Base-by-base conservation (phyloP, 2,113 vertebrate species). In the Spizaetus ornatus region DNA sequence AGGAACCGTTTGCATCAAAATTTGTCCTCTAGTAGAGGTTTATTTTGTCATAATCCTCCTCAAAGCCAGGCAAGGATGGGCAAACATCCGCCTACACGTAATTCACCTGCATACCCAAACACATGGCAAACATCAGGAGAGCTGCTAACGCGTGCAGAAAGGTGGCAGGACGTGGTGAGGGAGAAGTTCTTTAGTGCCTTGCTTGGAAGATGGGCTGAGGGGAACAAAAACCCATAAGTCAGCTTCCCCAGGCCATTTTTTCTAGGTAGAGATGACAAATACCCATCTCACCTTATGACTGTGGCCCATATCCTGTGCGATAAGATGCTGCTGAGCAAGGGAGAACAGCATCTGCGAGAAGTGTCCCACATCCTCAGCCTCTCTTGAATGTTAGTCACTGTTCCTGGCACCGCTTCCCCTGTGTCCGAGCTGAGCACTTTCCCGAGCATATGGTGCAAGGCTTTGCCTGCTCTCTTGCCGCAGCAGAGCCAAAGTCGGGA, bases 191-290 rank as follows among this genome's bases (percentile, higher is more conserved):
- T 90, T 38, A 42, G 53, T 29, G 11, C 53, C 58, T 92, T 15
- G 8, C 62, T 86, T 65, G 63, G 66, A 86, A 81, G 76, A 48
- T 31, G 55, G 55, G 45, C 50, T 80, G 59, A 86, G 26, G 15
- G 32, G 23, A 90, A 31, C 16, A 85, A 88, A 94, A 90, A 50
- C 7, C 3, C 11, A 45, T 32, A 38, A 38, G 36, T 82, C 7
- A 14, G 8, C 81, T 97, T 89, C 42, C 81, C 6, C 40, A 45
- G 62, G 47, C 14, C 66, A 70, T 61, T 91, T 53, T 87, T 97
- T 93, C 88, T 55, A 58, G 29, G 88, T 92, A 82, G 66, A 87
- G 89, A 91, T 96, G 96, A 95, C 87, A 87, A 94, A 94, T 93
- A 94, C 10, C 25, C 78, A 73, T 69, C 74, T 97, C 40, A 52